Percentiles rank a stretch among this genome's conserved stretches.
These are phyloP conservation scores for Electrona antarctica DNA, from an alignment of 2,113 vertebrate genomes.

Conservation along the genomic window DNA sequence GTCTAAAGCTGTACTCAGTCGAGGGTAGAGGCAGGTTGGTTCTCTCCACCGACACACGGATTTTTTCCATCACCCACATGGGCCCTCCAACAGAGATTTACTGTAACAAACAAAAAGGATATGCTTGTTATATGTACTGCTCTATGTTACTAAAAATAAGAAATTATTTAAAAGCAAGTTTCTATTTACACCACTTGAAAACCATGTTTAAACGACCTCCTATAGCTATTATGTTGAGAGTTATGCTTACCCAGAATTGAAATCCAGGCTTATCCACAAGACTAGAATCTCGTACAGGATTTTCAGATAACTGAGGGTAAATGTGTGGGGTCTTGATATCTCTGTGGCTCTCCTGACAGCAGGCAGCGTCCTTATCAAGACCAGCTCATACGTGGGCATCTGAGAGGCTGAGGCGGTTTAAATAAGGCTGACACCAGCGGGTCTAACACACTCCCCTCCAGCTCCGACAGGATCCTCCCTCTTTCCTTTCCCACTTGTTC, in stretches of 20 bases:
- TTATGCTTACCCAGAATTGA: conserved; percentile 57
- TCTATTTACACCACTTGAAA: neutral
- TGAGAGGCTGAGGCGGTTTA: conserved; percentile 65
- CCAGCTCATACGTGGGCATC: conserved; percentile 59
- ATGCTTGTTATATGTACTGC: neutral
- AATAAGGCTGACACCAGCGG: conserved; percentile 60
- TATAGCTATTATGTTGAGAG: neutral
- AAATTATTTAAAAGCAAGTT: neutral
- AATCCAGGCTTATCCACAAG: conserved; percentile 39
- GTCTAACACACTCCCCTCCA: conserved; percentile 58
- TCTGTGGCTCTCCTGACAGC: conserved; percentile 29
- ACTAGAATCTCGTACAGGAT: conserved; percentile 10
- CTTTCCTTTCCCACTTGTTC: conserved; percentile 58
- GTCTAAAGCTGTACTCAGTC: conserved; percentile 73
- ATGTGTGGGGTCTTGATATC: conserved; percentile 22
- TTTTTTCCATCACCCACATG: conserved; percentile 81
- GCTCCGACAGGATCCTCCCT: conserved; percentile 60
- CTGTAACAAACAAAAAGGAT: conserved; percentile 32
- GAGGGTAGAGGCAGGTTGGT: conserved; percentile 69
- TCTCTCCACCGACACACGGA: conserved; percentile 77
- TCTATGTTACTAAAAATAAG: neutral
- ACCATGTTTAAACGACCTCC: neutral
- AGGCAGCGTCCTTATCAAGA: conserved; percentile 44
- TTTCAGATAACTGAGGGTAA: conserved; percentile 3
- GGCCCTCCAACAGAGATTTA: conserved; percentile 26